These are phyloP conservation scores for Perca schrenkii DNA, from an alignment of 2,113 vertebrate genomes.

Conservation along the genomic window DNA sequence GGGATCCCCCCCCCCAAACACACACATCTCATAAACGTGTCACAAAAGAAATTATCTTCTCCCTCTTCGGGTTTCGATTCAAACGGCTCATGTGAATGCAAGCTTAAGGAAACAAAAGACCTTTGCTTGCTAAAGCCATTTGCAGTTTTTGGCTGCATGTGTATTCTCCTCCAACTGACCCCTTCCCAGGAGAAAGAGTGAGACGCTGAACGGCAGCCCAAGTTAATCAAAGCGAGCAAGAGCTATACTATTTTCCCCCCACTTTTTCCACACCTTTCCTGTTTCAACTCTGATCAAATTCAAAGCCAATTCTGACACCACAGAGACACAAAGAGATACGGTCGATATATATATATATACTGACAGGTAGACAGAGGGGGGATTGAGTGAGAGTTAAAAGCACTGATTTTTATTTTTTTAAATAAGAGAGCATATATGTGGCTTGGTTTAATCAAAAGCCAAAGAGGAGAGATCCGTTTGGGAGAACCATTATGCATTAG, in stretches of 20 bases:
- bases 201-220: background rate
- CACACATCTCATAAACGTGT: conserved; percentile 29
- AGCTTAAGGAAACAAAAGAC: conserved; percentile 43
- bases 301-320: conserved; percentile 33
- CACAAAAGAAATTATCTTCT: conserved; percentile 29
- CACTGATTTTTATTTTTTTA: no score
- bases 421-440: background rate
- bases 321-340: conserved; percentile 18
- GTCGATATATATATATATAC: background rate
- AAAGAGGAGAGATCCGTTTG: background rate
- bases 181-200: conserved; percentile 16
- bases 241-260: background rate
- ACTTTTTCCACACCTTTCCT: background rate
- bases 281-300: conserved; percentile 32
- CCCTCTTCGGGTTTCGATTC: conserved; percentile 16
- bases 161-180: conserved; percentile 45
- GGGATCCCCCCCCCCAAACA: background rate
- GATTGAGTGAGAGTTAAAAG: background rate
- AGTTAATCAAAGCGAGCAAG: conserved; percentile 52
- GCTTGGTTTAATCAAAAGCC: background rate
- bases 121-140: conserved; percentile 17
- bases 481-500: background rate
- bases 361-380: conserved; percentile 17
- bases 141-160: conserved; percentile 19
- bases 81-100: conserved; percentile 6